Evolutionary conservation across 1,140 invertebrate genomes (phyloP).

Genomic region (Gonatopus flavifemur): DNA sequence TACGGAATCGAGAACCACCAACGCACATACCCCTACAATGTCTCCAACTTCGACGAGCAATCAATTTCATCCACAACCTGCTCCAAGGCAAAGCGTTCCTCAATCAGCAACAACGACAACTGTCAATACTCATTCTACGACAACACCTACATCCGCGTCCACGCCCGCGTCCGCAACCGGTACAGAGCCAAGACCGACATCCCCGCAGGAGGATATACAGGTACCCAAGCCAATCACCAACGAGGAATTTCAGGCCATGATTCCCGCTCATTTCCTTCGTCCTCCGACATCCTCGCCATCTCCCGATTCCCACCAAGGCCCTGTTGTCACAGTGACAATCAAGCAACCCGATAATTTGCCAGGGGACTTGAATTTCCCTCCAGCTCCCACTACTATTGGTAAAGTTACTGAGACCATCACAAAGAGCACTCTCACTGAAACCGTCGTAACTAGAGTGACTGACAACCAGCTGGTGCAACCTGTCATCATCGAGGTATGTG

Average conservation of each 20-base stretch:
- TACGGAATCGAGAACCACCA: slow-evolving; percentile 24
- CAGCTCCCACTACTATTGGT: slow-evolving; percentile 79
- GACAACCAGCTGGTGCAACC: slow-evolving; percentile 84
- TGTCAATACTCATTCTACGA: no score
- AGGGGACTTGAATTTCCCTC: slow-evolving; percentile 70
- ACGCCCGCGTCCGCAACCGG: slow-evolving; percentile 17
- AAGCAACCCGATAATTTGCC: slow-evolving; percentile 67
- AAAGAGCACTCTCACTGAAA: slow-evolving; percentile 92
- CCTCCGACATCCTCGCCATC: slow-evolving; percentile 61
- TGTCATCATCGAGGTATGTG: slow-evolving; percentile 83
- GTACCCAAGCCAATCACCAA: slow-evolving; percentile 82
- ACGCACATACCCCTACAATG: slow-evolving; percentile 18
- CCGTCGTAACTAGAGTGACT: slow-evolving; percentile 87
- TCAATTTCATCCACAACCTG: slow-evolving; percentile 44
- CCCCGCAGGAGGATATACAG: slow-evolving; percentile 58
- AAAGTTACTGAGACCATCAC: slow-evolving; percentile 90
- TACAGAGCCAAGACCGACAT: slow-evolving; percentile 32
- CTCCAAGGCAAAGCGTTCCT: slow-evolving; percentile 47
- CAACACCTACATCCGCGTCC: slow-evolving; percentile 20
- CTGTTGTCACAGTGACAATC: slow-evolving; percentile 71
- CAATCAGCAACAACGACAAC: slow-evolving; percentile 38
- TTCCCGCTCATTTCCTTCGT: slow-evolving; percentile 82
- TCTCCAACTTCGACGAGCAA: slow-evolving; percentile 22
- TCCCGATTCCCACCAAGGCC: slow-evolving; percentile 55
- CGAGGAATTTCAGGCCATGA: slow-evolving; percentile 92